Evolutionary conservation across 1,140 invertebrate genomes (phyloP).

Genomic region (Micrasema longulum): DNA sequence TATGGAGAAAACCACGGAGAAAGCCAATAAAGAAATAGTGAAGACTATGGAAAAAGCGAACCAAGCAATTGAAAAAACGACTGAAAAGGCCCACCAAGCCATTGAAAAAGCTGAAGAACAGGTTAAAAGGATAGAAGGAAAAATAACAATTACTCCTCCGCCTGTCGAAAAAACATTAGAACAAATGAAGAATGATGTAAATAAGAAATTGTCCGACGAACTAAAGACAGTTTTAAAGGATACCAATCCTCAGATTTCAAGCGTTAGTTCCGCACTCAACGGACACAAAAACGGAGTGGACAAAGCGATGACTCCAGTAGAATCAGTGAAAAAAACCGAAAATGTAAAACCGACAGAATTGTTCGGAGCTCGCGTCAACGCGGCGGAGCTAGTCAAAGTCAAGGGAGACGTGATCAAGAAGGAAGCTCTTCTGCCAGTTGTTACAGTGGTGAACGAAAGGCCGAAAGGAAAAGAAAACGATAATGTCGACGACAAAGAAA

Average conservation of each 20-base stretch:
- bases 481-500: conserved; percentile 57
- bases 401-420: conserved; percentile 49
- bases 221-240: conserved; percentile 55
- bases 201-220: conserved; percentile 56
- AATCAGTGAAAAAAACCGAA: conserved; percentile 43
- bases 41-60: conserved; percentile 57
- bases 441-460: conserved; percentile 64
- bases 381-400: conserved; percentile 32
- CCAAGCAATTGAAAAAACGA: conserved; percentile 57
- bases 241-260: neutral
- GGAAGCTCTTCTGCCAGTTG: conserved; percentile 60
- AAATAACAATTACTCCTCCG: conserved; percentile 62
- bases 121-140: conserved; percentile 56
- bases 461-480: conserved; percentile 53
- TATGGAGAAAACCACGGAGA: conserved; percentile 55
- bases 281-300: conserved; percentile 45
- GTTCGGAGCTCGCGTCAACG: neutral
- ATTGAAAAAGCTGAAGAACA: conserved; percentile 50
- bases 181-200: conserved; percentile 30
- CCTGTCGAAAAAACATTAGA: conserved; percentile 61
- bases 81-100: conserved; percentile 58
- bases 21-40: conserved; percentile 47
- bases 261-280: conserved; percentile 4
- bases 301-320: conserved; percentile 46
- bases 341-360: conserved; percentile 21